These are phyloP conservation scores for Brenthis ino DNA, from an alignment of 2,888 invertebrate species.

Conservation along the genomic window DNA sequence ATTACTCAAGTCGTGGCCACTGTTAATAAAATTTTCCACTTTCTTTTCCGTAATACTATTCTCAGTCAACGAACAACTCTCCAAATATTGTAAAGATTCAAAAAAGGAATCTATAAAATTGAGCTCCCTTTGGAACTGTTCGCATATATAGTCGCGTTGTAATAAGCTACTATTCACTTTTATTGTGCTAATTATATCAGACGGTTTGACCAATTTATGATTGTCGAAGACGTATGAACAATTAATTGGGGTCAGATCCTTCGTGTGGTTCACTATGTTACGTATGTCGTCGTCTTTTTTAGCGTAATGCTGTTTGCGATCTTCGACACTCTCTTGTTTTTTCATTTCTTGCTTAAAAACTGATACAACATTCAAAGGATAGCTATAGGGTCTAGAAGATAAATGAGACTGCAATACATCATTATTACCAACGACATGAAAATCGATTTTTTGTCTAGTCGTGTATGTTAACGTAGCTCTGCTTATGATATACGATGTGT, in stretches of 20 bases:
- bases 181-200: constrained; percentile 74
- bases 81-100: constrained; percentile 74
- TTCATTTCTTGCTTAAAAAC: constrained; percentile 60
- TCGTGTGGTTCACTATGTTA: constrained; percentile 29
- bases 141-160: constrained; percentile 64
- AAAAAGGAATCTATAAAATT: constrained; percentile 78
- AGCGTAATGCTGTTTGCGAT: constrained; percentile 28
- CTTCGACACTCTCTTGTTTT: constrained; percentile 24
- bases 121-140: constrained; percentile 74
- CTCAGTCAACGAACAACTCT: constrained; percentile 62
- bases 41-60: constrained; percentile 57
- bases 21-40: constrained; percentile 56
- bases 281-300: constrained; percentile 23
- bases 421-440: constrained; percentile 63
- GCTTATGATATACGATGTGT: constrained; percentile 64
- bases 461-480: constrained; percentile 71
- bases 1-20: constrained; percentile 55
- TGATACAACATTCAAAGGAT: constrained; percentile 70
- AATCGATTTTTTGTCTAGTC: constrained; percentile 68
- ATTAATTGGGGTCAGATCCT: constrained; percentile 56
- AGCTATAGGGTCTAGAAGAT: constrained; percentile 57
- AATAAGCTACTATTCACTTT: constrained; percentile 61
- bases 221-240: constrained; percentile 57
- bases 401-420: constrained; percentile 46
- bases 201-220: constrained; percentile 71